A percentile compares a stretch with the other conserved stretches of the same genome.
phyloP scores from a whole-genome alignment of 2,888 invertebrate species.

The Melieria crassipennis region DNA sequence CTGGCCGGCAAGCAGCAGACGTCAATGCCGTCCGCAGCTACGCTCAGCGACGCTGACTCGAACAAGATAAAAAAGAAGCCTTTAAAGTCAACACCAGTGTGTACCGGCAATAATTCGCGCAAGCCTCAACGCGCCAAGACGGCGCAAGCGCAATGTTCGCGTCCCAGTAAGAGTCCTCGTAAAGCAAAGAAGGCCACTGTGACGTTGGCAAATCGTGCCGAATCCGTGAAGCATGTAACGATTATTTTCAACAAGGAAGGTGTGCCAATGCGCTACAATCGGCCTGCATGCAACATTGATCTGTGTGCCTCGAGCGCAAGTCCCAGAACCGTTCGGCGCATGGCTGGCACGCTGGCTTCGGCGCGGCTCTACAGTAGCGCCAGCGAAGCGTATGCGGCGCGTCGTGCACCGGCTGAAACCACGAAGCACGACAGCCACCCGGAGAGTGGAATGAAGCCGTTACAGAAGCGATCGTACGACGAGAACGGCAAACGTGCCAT shows the following conservation, averaged over 20 bases:
- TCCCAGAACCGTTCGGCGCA: conserved; percentile 51
- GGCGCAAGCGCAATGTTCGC: conserved; percentile 16
- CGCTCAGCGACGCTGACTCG: background rate
- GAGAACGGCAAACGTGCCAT: background rate
- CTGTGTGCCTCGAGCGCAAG: conserved; percentile 54
- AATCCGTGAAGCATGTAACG: conserved; percentile 61
- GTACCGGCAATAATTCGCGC: background rate
- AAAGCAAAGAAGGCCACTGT: no score
- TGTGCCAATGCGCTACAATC: conserved; percentile 59
- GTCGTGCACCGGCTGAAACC: conserved; percentile 29
- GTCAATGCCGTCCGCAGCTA: no score
- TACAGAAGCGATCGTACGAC: conserved; percentile 39
- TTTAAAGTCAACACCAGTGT: no score
- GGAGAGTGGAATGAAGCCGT: conserved; percentile 21
- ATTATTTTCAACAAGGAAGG: conserved; percentile 64
- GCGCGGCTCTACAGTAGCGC: conserved; percentile 52
- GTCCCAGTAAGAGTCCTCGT: conserved; percentile 32
- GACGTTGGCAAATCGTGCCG: conserved; percentile 26
- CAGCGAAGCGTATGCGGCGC: conserved; percentile 17
- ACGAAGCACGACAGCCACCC: conserved; percentile 1
- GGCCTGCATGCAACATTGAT: conserved; percentile 61
- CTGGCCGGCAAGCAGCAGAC: conserved; percentile 53
- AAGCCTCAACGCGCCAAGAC: background rate
- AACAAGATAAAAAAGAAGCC: no score
- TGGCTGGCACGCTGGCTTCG: conserved; percentile 57